Conservation (phyloP, 2,888 invertebrate species). For the Branchipolynoe longqiensis region DNA sequence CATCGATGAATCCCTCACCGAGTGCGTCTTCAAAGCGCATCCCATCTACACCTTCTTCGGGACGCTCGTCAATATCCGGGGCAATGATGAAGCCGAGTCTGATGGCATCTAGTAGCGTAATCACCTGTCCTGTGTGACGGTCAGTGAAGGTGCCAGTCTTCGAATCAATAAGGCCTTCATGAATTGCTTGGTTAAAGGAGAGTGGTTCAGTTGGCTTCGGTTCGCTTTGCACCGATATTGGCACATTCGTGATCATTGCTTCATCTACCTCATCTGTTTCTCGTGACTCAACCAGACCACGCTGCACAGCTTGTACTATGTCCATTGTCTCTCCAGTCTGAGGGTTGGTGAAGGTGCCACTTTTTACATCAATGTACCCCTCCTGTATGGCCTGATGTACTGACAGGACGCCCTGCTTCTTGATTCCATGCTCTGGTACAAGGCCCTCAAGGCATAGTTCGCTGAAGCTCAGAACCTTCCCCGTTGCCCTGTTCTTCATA, state of each 20-base stretch:
- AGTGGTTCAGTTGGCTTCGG: constrained; percentile 80
- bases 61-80: constrained; percentile 54
- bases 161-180: constrained; percentile 89
- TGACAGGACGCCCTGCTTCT: constrained; percentile 87
- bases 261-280: constrained; percentile 19
- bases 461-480: constrained; percentile 87
- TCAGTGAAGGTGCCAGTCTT: constrained; percentile 84
- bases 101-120: constrained; percentile 65
- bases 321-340: constrained; percentile 83
- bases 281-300: constrained; percentile 58
- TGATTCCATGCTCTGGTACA: constrained; percentile 83
- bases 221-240: background rate
- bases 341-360: constrained; percentile 84
- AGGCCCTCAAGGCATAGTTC: constrained; percentile 86
- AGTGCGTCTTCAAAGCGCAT: constrained; percentile 69
- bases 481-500: constrained; percentile 85
- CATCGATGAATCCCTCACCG: constrained; percentile 67
- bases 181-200: constrained; percentile 91
- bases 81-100: constrained; percentile 63
- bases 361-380: constrained; percentile 90
- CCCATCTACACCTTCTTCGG: constrained; percentile 65
- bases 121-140: constrained; percentile 85
- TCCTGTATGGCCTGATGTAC: constrained; percentile 90
- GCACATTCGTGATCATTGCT: background rate
- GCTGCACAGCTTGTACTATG: constrained; percentile 61